Conservation (phyloP, 2,797 vertebrate genomes). For the Karalla daura region DNA sequence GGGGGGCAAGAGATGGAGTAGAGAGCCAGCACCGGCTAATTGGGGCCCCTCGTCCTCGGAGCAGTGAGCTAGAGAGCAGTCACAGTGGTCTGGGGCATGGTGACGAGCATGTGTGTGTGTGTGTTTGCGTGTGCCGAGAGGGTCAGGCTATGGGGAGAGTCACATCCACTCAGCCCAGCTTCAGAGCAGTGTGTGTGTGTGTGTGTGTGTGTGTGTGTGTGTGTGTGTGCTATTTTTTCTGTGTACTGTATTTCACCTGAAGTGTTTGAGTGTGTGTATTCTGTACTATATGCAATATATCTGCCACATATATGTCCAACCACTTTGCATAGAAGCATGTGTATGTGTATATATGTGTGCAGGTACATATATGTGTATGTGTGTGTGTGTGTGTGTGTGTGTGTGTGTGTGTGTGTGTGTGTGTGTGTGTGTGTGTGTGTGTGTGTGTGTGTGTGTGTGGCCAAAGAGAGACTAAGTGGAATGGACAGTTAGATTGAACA, state of each 20-base stretch:
- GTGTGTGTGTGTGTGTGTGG: constrained; percentile 44
- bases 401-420: constrained; percentile 38
- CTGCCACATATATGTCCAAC: constrained; percentile 17
- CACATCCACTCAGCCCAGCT: constrained; percentile 27
- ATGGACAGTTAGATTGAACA: constrained; percentile 84
- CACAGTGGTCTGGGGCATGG: constrained; percentile 43
- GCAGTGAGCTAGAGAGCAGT: constrained; percentile 58
- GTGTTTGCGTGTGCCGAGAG: constrained; percentile 19
- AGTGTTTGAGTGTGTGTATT: constrained; percentile 6
- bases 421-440: constrained; percentile 18
- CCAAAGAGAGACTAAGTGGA: constrained; percentile 70
- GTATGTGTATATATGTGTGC: not conserved
- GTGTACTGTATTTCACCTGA: constrained; percentile 1
- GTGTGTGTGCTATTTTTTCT: constrained; percentile 4
- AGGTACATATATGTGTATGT: too few relatives aligned
- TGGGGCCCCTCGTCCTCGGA: constrained; percentile 70
- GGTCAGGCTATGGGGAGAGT: constrained; percentile 23
- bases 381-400: not conserved
- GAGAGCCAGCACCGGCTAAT: constrained; percentile 62
- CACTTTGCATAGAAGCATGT: not conserved
- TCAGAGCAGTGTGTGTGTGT: constrained; percentile 19
- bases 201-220: not conserved
- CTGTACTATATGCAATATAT: not conserved
- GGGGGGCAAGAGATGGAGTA: constrained; percentile 12
- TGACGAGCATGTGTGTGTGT: constrained; percentile 26